Percentiles rank a stretch among this genome's conserved stretches.
Conservation (phyloP, 2,888 invertebrate genomes). For the Tiphia femorata region DNA sequence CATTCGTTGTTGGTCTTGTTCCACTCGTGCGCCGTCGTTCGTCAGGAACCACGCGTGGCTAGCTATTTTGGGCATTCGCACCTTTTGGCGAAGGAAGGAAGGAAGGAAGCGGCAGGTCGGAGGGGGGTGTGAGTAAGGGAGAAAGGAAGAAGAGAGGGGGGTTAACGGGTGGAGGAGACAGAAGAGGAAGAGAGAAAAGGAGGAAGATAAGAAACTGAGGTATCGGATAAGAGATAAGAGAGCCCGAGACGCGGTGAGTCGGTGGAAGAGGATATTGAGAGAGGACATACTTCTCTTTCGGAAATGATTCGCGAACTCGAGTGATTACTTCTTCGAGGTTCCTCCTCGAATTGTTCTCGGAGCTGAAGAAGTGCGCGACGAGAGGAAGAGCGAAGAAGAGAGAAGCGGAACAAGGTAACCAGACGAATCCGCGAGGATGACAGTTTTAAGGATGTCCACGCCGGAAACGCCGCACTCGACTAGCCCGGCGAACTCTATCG, state of each 20-base stretch:
- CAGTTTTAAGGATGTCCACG: slow-evolving; percentile 65
- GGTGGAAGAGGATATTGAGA: neutral
- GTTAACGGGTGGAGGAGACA: neutral
- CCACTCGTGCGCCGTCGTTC: too few species aligned
- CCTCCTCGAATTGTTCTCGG: too few species aligned
- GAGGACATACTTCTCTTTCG: neutral
- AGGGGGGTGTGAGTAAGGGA: neutral
- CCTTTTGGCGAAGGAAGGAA: neutral
- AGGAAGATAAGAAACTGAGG: neutral
- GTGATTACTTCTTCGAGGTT: too few species aligned
- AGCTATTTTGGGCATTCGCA: too few species aligned
- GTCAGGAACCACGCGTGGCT: too few species aligned
- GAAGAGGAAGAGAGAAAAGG: neutral
- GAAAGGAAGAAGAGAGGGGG: neutral
- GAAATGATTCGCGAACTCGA: neutral
- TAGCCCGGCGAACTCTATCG: slow-evolving; percentile 50
- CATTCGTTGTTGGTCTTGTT: too few species aligned
- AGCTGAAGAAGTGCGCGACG: too few species aligned
- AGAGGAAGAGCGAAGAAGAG: too few species aligned
- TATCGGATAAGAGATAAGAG: neutral
- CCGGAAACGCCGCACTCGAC: slow-evolving; percentile 61
- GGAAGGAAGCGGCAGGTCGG: neutral
- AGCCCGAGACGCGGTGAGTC: neutral
- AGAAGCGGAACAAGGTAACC: too few species aligned
- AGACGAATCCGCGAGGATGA: slow-evolving; percentile 52